These are phyloP conservation scores for Leucoraja ocellata DNA, from an alignment of 2,797 vertebrate species.

Conservation along the genomic window DNA sequence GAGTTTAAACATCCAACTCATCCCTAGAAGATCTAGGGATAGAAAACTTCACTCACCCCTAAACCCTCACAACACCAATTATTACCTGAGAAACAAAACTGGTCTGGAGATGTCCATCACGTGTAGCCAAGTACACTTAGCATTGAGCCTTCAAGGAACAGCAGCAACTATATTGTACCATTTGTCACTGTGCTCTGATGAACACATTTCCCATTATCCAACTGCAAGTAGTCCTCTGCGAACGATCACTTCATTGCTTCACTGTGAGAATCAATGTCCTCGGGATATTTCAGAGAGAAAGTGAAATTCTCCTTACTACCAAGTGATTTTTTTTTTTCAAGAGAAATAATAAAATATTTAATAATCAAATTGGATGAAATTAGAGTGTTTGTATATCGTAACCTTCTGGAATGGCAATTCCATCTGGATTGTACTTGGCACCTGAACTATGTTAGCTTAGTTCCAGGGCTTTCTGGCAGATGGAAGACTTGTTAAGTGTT, in stretches of 20 bases:
- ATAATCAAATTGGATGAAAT: slow-evolving; percentile 2
- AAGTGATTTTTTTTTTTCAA: not conserved
- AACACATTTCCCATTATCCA: not conserved
- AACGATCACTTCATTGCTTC: not conserved
- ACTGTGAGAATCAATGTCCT: not conserved
- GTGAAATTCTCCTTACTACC: not conserved
- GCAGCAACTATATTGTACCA: not conserved
- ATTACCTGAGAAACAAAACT: not conserved
- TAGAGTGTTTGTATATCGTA: not conserved
- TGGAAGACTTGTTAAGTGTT: slow-evolving; percentile 6
- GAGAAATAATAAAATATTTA: not conserved
- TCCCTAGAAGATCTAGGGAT: not conserved
- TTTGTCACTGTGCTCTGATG: not conserved
- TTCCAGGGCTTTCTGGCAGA: not conserved
- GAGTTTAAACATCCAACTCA: not conserved
- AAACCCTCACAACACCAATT: not conserved
- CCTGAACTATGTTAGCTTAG: not conserved
- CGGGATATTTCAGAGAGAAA: not conserved
- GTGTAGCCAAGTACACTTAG: not conserved
- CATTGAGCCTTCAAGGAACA: not conserved
- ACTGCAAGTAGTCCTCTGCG: not conserved
- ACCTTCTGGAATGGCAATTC: not conserved
- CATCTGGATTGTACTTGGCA: slow-evolving; percentile 24
- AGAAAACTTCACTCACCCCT: not conserved
- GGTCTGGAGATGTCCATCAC: not conserved